Conservation (phyloP, 2,113 vertebrate species). For the Donacobius atricapilla region DNA sequence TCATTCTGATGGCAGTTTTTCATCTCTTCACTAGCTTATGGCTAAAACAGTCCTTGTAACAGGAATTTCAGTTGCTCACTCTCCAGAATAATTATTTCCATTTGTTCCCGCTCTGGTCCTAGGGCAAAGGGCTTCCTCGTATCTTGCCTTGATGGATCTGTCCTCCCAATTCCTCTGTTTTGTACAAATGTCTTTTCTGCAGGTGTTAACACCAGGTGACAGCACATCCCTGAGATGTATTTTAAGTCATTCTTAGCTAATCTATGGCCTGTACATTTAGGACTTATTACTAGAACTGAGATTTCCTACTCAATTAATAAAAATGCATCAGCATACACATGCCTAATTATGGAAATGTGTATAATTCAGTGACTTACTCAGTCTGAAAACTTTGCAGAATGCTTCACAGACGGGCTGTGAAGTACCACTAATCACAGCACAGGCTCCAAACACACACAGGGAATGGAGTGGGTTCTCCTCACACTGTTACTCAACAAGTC, state of each 20-base stretch:
- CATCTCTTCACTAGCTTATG: slow-evolving; percentile 44
- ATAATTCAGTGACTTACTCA: background rate
- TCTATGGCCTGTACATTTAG: background rate
- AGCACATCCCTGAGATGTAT: background rate
- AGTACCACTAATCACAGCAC: background rate
- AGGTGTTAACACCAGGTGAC: background rate
- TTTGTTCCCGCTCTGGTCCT: background rate
- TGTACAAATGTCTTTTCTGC: background rate
- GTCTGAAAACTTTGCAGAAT: background rate
- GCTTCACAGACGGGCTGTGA: background rate
- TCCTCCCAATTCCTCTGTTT: background rate
- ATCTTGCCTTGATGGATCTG: background rate
- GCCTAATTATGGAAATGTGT: background rate
- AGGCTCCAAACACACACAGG: background rate
- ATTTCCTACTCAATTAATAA: background rate
- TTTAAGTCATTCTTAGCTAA: background rate
- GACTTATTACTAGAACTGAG: background rate
- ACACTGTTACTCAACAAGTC: background rate
- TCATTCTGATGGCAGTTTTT: slow-evolving; percentile 54
- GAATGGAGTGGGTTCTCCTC: background rate
- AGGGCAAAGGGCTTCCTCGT: background rate
- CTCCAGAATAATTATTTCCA: slow-evolving; percentile 40
- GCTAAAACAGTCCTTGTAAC: slow-evolving; percentile 19
- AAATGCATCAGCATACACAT: background rate
- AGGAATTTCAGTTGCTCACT: slow-evolving; percentile 1